Evolutionary conservation across 2,113 vertebrate species (phyloP), one percentile per base, ranked within the genome.

Genomic region (Trichomycterus rosablanca): DNA sequence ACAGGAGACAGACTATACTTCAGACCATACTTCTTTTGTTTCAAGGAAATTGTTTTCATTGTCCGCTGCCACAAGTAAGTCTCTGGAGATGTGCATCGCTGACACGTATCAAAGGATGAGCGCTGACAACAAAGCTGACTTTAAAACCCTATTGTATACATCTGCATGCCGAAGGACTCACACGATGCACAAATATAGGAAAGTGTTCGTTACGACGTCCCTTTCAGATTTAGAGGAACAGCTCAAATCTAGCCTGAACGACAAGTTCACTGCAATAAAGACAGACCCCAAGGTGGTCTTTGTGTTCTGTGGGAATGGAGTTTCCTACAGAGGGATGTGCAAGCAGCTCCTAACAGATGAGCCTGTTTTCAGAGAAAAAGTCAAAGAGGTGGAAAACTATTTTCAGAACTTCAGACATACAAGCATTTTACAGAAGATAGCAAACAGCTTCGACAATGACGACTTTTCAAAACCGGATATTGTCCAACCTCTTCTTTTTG

Each of bases 101-200:
- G 77, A 93, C 53, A 88, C 74, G 14, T 72, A 74, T 16, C 72
- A 83, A 19, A 86, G 81, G 30, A 71, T 93, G 55, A 67, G 60
- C 18, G 70, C 32, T 18, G 52, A 76, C 60, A 67, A 59, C 6
- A 52, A 72, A 0, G 0, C 75, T 43, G 86, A 84, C 24, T 66
- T 91, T 2, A 80, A 84, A 55, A 75, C 79, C 54, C 53, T 93
- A 39, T 84, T 77, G 15, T 94, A 91, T 52, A 94, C 91, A 0
- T 87, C 90, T 44, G 88, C 92, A 24, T 95, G 91, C 63, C 79
- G 90, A 69, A 87, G 93, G 75, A 93, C 86, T 72, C 92, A 93
- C 7, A 22, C 26, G 11, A 86, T 28, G 74, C 78, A 89, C 67
- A 89, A 81, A 74, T 90, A 88, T 59, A 86, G 88, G 45, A 91